A percentile compares a stretch with the other conserved stretches of the same genome.
Conservation (phyloP, 2,113 vertebrate species). For the Brachyhypopomus occidentalis region DNA sequence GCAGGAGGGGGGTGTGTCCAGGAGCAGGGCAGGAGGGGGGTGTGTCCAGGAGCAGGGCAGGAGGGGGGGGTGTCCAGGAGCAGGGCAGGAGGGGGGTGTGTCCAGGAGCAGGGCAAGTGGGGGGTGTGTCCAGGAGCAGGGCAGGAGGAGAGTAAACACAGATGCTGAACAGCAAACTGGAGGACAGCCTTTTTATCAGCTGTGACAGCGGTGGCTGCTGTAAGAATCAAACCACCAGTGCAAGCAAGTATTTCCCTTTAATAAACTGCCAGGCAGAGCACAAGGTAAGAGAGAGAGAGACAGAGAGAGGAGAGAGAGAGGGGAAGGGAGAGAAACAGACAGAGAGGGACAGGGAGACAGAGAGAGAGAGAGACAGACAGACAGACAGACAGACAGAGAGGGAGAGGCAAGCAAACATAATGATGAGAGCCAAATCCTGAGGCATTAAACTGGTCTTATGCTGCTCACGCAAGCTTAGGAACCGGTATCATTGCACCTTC, state of each 20-base stretch:
- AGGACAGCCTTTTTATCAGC: constrained; percentile 74
- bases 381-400: too few relatives aligned
- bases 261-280: constrained; percentile 78
- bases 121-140: constrained; percentile 47
- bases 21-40: too few relatives aligned
- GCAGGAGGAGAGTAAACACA: constrained; percentile 56
- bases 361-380: too few relatives aligned
- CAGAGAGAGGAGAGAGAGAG: background rate
- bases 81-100: too few relatives aligned
- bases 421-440: constrained; percentile 75
- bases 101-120: too few relatives aligned
- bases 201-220: constrained; percentile 76
- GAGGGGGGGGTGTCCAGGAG: too few relatives aligned
- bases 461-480: constrained; percentile 74
- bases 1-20: too few relatives aligned
- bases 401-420: constrained; percentile 62
- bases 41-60: too few relatives aligned
- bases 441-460: constrained; percentile 71
- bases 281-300: constrained; percentile 43
- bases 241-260: constrained; percentile 78
- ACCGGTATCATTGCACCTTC: constrained; percentile 73
- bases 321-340: constrained; percentile 60
- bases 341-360: too few relatives aligned
- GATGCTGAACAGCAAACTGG: constrained; percentile 46
- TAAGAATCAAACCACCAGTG: constrained; percentile 73